Conservation (phyloP, 2,888 invertebrate genomes). For the Acronicta aceris region DNA sequence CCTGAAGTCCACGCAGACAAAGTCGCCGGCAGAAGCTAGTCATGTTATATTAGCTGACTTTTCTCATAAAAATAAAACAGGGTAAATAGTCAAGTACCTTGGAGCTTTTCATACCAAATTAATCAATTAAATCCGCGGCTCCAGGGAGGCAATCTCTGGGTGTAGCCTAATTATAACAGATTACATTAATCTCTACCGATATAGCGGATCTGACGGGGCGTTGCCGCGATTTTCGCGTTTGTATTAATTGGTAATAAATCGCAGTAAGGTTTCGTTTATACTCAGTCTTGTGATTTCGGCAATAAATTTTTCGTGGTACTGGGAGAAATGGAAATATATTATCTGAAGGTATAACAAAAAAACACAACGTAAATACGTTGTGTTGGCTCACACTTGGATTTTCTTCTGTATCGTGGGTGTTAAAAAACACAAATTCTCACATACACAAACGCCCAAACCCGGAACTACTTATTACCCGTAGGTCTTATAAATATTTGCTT, state of each 20-base stretch:
- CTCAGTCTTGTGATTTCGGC: background rate
- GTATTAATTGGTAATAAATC: constrained; percentile 36
- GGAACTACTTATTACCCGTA: too few relatives aligned
- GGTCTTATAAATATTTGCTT: too few relatives aligned
- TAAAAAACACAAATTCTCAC: too few relatives aligned
- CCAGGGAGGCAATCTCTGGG: constrained; percentile 56
- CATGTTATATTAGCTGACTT: too few relatives aligned
- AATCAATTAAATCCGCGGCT: constrained; percentile 59
- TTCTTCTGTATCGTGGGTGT: too few relatives aligned
- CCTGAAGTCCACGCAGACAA: too few relatives aligned
- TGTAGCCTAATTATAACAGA: constrained; percentile 66
- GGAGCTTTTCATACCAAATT: constrained; percentile 61
- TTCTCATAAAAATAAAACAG: constrained; percentile 30
- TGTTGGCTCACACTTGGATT: too few relatives aligned
- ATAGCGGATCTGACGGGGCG: constrained; percentile 40
- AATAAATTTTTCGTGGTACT: background rate
- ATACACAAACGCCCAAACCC: too few relatives aligned
- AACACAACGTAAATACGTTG: too few relatives aligned
- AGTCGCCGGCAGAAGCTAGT: too few relatives aligned
- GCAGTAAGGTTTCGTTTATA: constrained; percentile 10
- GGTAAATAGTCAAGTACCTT: constrained; percentile 15
- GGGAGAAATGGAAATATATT: background rate
- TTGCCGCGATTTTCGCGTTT: constrained; percentile 38
- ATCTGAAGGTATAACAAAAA: too few relatives aligned
- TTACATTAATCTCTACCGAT: constrained; percentile 63